Evolutionary conservation across 2,888 invertebrate genomes (phyloP), one percentile per base, ranked within the genome.

Genomic region (Limnephilus lunatus): DNA sequence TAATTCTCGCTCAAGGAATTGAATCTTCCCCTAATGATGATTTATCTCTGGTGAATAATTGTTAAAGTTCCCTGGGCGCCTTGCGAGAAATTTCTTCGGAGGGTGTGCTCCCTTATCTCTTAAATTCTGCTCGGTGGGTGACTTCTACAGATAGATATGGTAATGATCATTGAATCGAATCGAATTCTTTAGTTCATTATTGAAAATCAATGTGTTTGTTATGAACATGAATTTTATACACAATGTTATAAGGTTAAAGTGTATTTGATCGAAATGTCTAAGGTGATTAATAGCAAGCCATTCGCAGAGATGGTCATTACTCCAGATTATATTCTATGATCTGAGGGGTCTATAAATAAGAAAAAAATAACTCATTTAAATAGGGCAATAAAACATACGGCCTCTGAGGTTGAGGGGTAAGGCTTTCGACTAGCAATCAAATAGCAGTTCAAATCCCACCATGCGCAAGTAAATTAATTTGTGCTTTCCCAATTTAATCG

Each of bases 11-110:
- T 39, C 83, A 35, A 32, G 32, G 35, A 83, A 83, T 83, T 83
- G 83, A 83, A 83, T 83, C 83, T 83, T 35, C 83, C 83, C 39
- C 35, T 32, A 83, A 83, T 35, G 35, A 83, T 83, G 35, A 83
- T 83, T 83, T 83, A 83, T 83, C 35, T 35, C 32, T 39, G 25
- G 83, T 25, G 83, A 83, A 83, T 83, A 83, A 83, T 83, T 35
- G 68, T 68, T 68, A 68, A 68, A 68, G 68, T 68, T 68, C 25
- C 68, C 68, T 25, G 25, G 68, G 68, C 68, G 68, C 68, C 68
- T 68, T 68, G 25, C 5, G 68, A n/a, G 25, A n/a, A 68, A 68
- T 25, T 68, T 68, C 53, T 68, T 25, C 9, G 25, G 7, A 25
- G 68, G 68, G 25, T 68, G 68, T 68, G 68, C 68, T 25, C 9